Conservation (phyloP, 2,113 vertebrate species). For the Spilogale gracilis region DNA sequence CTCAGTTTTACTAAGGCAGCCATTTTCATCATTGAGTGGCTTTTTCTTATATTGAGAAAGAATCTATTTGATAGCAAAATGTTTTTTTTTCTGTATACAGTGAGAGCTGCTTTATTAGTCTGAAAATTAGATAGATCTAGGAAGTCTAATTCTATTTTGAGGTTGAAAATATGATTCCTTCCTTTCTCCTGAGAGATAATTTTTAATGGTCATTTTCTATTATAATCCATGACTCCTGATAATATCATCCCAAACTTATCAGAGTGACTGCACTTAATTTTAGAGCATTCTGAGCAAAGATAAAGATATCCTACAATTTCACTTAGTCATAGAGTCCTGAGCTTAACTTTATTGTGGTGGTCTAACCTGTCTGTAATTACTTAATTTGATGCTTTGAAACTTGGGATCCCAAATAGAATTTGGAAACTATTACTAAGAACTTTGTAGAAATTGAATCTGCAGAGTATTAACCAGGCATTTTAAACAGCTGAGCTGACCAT, state of each 20-base stretch:
- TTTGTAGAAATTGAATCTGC: conserved; percentile 7
- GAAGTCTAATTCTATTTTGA: conserved; percentile 47
- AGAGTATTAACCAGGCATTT: conserved; percentile 32
- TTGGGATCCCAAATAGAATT: conserved; percentile 18
- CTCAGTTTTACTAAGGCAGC: not conserved
- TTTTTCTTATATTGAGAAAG: not conserved
- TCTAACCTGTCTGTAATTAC: not conserved
- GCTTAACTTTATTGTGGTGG: not conserved
- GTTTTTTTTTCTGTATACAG: not conserved
- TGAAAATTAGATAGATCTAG: not conserved
- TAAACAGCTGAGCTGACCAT: not conserved
- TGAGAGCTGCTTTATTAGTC: conserved; percentile 36
- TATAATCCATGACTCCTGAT: not conserved
- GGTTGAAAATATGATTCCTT: not conserved
- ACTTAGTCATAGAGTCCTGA: not conserved
- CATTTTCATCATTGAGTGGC: not conserved
- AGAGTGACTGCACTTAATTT: not conserved
- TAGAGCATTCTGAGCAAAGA: conserved; percentile 17
- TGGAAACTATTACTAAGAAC: not conserved
- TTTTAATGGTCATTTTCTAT: conserved; percentile 23
- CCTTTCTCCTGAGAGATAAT: not conserved
- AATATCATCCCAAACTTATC: conserved; percentile 41
- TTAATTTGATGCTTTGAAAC: conserved; percentile 34
- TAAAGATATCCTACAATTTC: not conserved
- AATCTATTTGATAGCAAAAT: not conserved